Evolutionary conservation across 2,797 vertebrate species (phyloP).

Genomic region (Cheracebus regulus): DNA sequence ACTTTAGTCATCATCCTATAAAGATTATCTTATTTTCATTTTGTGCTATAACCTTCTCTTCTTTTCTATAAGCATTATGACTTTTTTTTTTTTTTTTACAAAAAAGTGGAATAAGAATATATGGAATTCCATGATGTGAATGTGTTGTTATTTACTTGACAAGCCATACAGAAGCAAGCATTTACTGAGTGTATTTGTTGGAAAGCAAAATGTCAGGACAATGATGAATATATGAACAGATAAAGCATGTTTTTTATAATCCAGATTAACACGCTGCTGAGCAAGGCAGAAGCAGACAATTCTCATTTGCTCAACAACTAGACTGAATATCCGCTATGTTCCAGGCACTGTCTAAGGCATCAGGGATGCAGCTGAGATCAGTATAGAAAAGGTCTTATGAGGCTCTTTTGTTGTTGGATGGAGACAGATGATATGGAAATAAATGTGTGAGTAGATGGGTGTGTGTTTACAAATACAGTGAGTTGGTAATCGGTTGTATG

Average conservation of each 20-base stretch:
- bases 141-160: conserved; percentile 22
- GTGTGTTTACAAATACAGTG: background rate
- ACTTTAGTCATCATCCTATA: background rate
- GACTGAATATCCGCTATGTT: background rate
- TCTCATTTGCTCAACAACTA: background rate
- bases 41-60: background rate
- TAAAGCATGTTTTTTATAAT: background rate
- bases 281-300: background rate
- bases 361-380: background rate
- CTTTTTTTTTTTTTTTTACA: conserved; percentile 7
- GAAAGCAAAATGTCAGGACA: background rate
- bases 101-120: background rate
- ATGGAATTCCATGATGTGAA: background rate
- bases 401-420: background rate
- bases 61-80: conserved; percentile 1
- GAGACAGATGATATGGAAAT: background rate
- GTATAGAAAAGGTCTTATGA: background rate
- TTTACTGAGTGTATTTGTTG: conserved; percentile 13
- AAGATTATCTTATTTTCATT: conserved; percentile 18
- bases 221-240: background rate
- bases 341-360: background rate
- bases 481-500: background rate
- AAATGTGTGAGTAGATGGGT: background rate
- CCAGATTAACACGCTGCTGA: background rate
- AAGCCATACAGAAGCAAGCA: background rate